Conservation (phyloP, 1,140 invertebrate genomes). For the Neuroterus valhalla region DNA sequence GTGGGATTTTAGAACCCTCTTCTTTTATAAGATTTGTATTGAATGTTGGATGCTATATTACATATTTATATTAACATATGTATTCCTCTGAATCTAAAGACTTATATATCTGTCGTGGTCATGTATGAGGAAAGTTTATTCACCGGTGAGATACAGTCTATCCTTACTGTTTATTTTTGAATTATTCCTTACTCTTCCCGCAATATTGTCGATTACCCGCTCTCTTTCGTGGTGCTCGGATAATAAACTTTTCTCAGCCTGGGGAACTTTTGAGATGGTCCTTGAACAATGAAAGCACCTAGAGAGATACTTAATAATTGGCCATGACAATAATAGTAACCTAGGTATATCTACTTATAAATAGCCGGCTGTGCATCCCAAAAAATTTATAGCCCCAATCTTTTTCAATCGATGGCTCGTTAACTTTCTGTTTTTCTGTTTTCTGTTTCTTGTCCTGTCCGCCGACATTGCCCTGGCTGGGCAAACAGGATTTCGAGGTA, state of each 20-base stretch:
- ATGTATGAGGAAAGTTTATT: slow-evolving; percentile 67
- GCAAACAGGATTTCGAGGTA: slow-evolving; percentile 76
- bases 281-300: slow-evolving; percentile 79
- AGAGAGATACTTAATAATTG: slow-evolving; percentile 24
- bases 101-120: slow-evolving; percentile 61
- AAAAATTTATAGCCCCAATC: slow-evolving; percentile 40
- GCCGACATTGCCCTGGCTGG: slow-evolving; percentile 73
- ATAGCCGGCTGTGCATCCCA: neutral
- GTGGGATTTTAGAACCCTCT: slow-evolving; percentile 6
- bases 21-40: slow-evolving; percentile 52
- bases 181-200: neutral
- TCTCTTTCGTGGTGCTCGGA: slow-evolving; percentile 33
- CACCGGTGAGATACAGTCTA: slow-evolving; percentile 32
- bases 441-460: slow-evolving; percentile 73
- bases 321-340: slow-evolving; percentile 24
- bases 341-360: slow-evolving; percentile 6
- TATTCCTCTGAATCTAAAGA: slow-evolving; percentile 15
- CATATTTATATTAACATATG: slow-evolving; percentile 11
- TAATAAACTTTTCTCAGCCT: slow-evolving; percentile 75
- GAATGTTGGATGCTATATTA: slow-evolving; percentile 66
- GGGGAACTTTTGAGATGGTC: slow-evolving; percentile 98
- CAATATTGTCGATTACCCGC: slow-evolving; percentile 1
- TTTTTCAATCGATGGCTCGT: slow-evolving; percentile 46
- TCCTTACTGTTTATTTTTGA: slow-evolving; percentile 24
- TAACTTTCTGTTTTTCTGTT: slow-evolving; percentile 73